These are phyloP conservation scores for Ephydatia muelleri DNA, from an alignment of 37 sponge, comb jelly and placozoan species.

Conservation along the genomic window DNA sequence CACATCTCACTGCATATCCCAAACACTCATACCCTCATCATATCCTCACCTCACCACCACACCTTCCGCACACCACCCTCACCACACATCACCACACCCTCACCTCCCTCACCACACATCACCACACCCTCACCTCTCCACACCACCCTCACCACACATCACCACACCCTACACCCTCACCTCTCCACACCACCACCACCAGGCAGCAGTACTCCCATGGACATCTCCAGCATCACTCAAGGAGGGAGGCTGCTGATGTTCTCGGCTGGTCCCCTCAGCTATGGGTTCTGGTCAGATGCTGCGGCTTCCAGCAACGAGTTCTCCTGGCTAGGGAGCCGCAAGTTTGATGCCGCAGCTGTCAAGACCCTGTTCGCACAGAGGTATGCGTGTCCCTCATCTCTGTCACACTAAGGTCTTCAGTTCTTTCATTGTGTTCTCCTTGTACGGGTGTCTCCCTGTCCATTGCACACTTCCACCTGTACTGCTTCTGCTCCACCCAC, in stretches of 20 bases:
- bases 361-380: slow-evolving; percentile 12
- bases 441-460: background rate
- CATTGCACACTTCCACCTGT: background rate
- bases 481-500: slow-evolving; percentile 10
- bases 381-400: background rate
- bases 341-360: slow-evolving; percentile 5
- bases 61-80: background rate
- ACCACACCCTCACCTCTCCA: background rate
- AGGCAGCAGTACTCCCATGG: slow-evolving; percentile 70
- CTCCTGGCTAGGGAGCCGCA: slow-evolving; percentile 13
- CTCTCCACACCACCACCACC: background rate
- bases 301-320: slow-evolving; percentile 34
- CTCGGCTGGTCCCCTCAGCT: slow-evolving; percentile 66
- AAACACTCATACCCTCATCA: background rate
- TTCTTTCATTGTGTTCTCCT: background rate
- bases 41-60: background rate
- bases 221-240: slow-evolving; percentile 64
- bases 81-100: background rate
- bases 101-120: background rate
- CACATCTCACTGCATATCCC: background rate
- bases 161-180: slow-evolving; percentile 5
- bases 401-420: background rate
- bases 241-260: slow-evolving; percentile 59
- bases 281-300: slow-evolving; percentile 64
- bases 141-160: background rate